Conservation (phyloP, 2,113 vertebrate genomes). For the Myrmecobius fasciatus region DNA sequence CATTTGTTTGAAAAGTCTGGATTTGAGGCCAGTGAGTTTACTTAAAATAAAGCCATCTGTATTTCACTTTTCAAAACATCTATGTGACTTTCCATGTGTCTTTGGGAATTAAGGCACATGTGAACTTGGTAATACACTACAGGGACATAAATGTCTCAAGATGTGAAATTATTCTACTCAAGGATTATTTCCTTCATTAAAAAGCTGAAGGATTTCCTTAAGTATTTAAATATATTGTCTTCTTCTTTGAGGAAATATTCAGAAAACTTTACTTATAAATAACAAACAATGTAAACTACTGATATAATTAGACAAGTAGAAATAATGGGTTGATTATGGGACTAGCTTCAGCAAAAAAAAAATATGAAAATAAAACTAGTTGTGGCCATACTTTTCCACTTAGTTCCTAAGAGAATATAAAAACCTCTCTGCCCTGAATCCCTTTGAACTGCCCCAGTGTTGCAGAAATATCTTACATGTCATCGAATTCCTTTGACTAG, state of each 20-base stretch:
- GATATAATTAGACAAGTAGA: background rate
- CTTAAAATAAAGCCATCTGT: background rate
- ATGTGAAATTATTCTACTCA: background rate
- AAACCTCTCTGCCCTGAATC: background rate
- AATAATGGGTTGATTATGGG: background rate
- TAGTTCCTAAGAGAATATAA: background rate
- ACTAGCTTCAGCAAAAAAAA: background rate
- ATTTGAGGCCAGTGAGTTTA: background rate
- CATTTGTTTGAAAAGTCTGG: background rate
- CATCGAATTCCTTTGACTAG: background rate
- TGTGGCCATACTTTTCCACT: background rate
- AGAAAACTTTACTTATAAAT: background rate
- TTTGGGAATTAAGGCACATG: background rate
- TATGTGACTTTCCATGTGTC: background rate
- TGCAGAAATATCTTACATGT: background rate
- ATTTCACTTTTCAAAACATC: slow-evolving; percentile 1
- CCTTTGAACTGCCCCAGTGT: background rate
- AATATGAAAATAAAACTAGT: background rate
- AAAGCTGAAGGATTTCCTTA: background rate
- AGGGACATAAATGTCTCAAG: background rate
- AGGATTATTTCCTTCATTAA: slow-evolving; percentile 47
- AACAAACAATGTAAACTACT: slow-evolving; percentile 13
- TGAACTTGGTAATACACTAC: background rate
- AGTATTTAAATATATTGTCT: slow-evolving; percentile 33
- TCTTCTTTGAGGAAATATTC: slow-evolving; percentile 16